phyloP scores from a whole-genome alignment of 1,140 invertebrate genomes.

The Papilio glaucus region DNA sequence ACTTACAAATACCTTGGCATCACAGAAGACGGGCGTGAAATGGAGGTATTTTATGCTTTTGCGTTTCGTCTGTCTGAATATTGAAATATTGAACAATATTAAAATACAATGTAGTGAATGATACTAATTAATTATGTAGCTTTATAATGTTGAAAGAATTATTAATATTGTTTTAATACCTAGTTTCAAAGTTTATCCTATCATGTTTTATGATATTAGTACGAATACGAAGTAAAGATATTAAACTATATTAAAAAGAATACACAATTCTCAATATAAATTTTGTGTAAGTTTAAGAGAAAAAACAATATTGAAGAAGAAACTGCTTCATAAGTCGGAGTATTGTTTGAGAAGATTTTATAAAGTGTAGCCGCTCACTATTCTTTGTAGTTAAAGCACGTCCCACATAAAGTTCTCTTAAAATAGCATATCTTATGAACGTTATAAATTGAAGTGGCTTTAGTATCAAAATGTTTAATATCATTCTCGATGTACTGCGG shows the following conservation, averaged over 20 bases:
- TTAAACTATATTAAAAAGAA: background rate
- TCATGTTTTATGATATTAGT: no score
- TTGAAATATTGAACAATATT: no score
- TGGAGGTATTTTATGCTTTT: no score
- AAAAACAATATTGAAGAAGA: conserved; percentile 27
- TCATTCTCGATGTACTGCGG: background rate
- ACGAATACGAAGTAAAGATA: no score
- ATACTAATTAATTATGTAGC: no score
- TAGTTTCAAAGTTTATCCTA: no score
- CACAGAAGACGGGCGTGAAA: no score
- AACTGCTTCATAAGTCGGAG: conserved; percentile 8
- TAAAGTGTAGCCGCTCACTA: conserved; percentile 15
- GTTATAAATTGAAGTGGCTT: conserved; percentile 23
- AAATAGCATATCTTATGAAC: conserved; percentile 22
- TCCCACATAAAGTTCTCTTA: conserved; percentile 32
- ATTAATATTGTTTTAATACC: no score
- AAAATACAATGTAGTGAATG: no score
- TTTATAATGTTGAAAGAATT: no score
- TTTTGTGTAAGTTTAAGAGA: background rate
- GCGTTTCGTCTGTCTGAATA: no score
- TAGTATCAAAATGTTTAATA: conserved; percentile 17
- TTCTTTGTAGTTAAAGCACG: conserved; percentile 31
- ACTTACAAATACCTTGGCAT: no score
- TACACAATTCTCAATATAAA: background rate
- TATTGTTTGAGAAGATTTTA: conserved; percentile 30